A percentile compares a stretch with the other conserved stretches of the same genome.
Evolutionary conservation across 2,113 vertebrate species (phyloP).

Genomic region (Phycodurus eques): DNA sequence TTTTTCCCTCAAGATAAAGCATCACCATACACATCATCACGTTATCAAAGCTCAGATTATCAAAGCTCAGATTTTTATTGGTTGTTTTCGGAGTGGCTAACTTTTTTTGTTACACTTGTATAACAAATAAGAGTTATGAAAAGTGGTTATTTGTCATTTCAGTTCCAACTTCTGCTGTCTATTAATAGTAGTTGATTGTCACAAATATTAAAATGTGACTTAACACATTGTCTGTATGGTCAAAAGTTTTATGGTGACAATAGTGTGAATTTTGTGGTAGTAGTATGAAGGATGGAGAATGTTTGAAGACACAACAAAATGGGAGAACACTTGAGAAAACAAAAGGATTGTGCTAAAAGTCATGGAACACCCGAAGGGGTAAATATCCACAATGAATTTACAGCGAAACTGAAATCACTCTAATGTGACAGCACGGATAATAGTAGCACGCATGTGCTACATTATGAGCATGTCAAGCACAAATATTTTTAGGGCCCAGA

Average conservation of each 20-base stretch:
- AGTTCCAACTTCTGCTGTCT: not conserved
- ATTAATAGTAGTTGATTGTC: not conserved
- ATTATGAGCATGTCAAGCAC: conserved; percentile 33
- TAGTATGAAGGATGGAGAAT: not conserved
- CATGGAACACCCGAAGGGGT: conserved; percentile 6
- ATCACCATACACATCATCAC: no score
- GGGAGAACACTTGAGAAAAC: conserved; percentile 4
- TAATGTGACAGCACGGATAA: conserved; percentile 40
- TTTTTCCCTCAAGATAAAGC: no score
- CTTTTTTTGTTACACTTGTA: no score
- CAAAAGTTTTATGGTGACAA: not conserved
- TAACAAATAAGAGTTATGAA: no score
- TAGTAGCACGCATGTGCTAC: conserved; percentile 28
- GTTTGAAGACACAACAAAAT: not conserved
- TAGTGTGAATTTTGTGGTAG: not conserved
- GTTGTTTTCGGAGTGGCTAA: no score
- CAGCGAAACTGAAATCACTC: conserved; percentile 32
- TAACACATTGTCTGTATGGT: not conserved
- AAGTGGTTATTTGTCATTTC: no score
- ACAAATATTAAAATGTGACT: not conserved
- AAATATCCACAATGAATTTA: conserved; percentile 24
- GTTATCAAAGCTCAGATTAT: no score
- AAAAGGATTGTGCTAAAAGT: conserved; percentile 5
- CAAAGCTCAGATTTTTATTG: no score
- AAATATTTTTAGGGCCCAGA: not conserved